Conservation (phyloP, 2,113 vertebrate species). For the Antennarius striatus region DNA sequence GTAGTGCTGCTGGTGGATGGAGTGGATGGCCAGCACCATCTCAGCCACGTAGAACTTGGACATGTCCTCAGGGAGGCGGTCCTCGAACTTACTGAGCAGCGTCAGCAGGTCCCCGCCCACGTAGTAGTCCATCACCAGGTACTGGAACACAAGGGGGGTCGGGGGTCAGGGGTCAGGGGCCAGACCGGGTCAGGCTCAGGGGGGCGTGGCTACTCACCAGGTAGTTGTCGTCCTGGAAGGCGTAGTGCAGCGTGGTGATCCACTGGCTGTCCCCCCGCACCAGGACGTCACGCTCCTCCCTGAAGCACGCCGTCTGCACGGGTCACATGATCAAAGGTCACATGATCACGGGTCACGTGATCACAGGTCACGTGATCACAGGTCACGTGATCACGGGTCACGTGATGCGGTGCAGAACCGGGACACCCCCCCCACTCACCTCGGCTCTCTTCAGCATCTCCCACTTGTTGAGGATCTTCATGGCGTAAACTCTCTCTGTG, state of each 20-base stretch:
- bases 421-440: constrained; percentile 71
- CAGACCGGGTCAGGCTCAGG: neutral
- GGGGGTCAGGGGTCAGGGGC: too few relatives aligned
- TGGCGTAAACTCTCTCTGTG: constrained; percentile 95
- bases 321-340: neutral
- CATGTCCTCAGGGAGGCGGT: constrained; percentile 97
- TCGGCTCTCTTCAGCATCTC: constrained; percentile 98
- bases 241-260: constrained; percentile 96
- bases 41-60: constrained; percentile 95
- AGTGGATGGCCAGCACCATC: constrained; percentile 97
- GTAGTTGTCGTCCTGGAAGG: constrained; percentile 96
- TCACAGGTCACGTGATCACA: neutral
- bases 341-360: too few relatives aligned
- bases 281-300: constrained; percentile 93
- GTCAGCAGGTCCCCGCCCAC: constrained; percentile 97
- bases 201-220: constrained; percentile 78
- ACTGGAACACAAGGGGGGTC: constrained; percentile 72
- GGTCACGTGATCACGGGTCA: neutral
- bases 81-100: constrained; percentile 97
- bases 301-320: constrained; percentile 92
- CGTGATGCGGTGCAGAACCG: neutral
- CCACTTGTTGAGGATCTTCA: constrained; percentile 99
- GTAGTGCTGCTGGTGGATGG: constrained; percentile 95
- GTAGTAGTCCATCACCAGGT: constrained; percentile 99
- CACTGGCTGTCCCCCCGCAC: constrained; percentile 97